Base-by-base conservation (phyloP, 2,113 vertebrate genomes). In the Vimba vimba region DNA sequence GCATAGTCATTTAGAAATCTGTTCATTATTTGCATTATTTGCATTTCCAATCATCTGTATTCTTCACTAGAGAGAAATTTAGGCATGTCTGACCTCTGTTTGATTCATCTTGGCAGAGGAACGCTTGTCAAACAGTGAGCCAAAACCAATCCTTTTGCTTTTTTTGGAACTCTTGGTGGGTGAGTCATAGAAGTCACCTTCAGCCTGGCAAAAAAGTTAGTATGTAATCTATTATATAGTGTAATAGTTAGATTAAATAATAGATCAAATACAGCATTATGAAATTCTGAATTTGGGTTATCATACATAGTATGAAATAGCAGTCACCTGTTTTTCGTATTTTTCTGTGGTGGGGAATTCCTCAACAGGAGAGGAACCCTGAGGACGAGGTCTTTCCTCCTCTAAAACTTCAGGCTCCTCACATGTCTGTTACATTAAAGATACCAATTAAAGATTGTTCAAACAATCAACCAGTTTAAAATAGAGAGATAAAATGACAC, bases 281-380 rank as follows among this genome's bases (percentile, higher is more conserved):
- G 39, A 79, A 79, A 57, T 73, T 73, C 39, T n/a, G 1, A 55
- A 79, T 79, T 43, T 17, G 30, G 21, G 21, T 43, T 36, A n/a
- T 59, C 23, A n/a, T 39, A 43, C 23, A 57, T 19, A 55, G 17
- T 23, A 50, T 52, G 15, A 11, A 92, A 91, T 93, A 95, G 93
- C 88, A n/a, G 7, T 93, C 91, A 85, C 94, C 93, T 36, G 92
- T 94, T 91, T 94, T 91, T 1, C 74, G 84, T 95, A 94, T n/a
- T 95, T 92, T 4, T 95, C 95, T 45, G 94, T 95, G 84, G 94
- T 36, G 1, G 92, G 90, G 78, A 89, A 97, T 83, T 99, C 97
- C 36, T 98, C 98, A 62, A 99, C 95, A 0, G 98, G 98, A 2
- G 98, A 99, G 13, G 97, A 99, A 77, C 98, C 98, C 82, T 99